Percentiles rank a stretch among this genome's conserved stretches.
phyloP scores from a whole-genome alignment of 2,888 invertebrate species.

The Listrodromus nycthemerus region DNA sequence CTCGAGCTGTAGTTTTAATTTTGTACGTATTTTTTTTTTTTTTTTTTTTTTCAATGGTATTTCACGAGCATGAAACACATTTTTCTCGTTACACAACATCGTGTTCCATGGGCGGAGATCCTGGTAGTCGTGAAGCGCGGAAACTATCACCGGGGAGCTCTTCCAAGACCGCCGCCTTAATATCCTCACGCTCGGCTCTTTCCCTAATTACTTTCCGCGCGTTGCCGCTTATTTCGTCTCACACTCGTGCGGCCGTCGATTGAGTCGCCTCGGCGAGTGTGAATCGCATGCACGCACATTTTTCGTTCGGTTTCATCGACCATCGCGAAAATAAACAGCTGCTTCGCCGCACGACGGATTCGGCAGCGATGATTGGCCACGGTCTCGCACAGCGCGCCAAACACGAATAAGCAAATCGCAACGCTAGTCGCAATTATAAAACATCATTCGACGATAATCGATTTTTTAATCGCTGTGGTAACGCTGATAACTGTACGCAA shows the following conservation, averaged over 20 bases:
- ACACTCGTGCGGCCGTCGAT: constrained; percentile 23
- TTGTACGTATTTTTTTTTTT: background rate
- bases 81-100: constrained; percentile 45
- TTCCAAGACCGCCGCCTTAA: background rate
- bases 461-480: background rate
- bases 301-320: background rate
- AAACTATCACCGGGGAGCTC: constrained; percentile 13
- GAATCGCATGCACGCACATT: background rate
- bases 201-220: constrained; percentile 1
- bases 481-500: background rate
- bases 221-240: constrained; percentile 42
- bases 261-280: background rate
- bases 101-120: constrained; percentile 17
- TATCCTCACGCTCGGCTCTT: background rate
- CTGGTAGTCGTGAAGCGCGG: constrained; percentile 30
- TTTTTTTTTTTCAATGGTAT: background rate
- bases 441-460: constrained; percentile 12
- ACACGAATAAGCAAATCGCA: background rate
- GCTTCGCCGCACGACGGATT: background rate
- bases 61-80: constrained; percentile 3
- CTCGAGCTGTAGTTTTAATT: too few relatives aligned
- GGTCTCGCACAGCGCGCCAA: background rate
- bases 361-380: background rate
- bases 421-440: constrained; percentile 5
- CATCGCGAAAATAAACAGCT: background rate